phyloP scores from a whole-genome alignment of 2,888 invertebrate genomes.

The Xanthia togata region DNA sequence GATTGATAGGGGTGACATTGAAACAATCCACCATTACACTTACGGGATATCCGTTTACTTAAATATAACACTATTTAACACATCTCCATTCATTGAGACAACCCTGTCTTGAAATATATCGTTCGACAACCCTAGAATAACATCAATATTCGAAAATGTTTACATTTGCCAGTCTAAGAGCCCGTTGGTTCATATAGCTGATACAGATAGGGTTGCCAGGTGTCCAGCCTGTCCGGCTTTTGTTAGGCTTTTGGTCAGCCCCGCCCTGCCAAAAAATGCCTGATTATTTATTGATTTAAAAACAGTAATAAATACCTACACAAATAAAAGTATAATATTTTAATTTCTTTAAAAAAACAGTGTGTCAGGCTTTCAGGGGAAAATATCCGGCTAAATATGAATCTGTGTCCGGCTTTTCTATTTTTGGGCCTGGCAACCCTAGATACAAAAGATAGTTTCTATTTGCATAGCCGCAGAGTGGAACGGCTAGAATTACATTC shows the following conservation, averaged over 20 bases:
- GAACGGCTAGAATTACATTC: constrained; percentile 26
- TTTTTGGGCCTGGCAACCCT: no score
- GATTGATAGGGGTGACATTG: constrained; percentile 87
- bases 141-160: constrained; percentile 47
- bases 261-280: no score
- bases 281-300: no score
- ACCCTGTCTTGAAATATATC: neutral
- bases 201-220: neutral
- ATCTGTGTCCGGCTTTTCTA: no score
- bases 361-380: no score
- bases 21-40: constrained; percentile 65
- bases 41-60: constrained; percentile 69
- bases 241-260: no score
- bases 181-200: constrained; percentile 24
- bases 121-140: constrained; percentile 26
- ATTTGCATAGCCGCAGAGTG: constrained; percentile 28
- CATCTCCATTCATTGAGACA: neutral
- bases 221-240: no score
- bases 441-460: constrained; percentile 17
- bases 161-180: constrained; percentile 26
- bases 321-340: no score
- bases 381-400: no score
- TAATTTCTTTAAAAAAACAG: no score
- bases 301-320: no score
- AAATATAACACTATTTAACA: constrained; percentile 35